A percentile compares a stretch with the other conserved stretches of the same genome.
Conservation (phyloP, 2,113 vertebrate species). For the Tauraco erythrolophus region DNA sequence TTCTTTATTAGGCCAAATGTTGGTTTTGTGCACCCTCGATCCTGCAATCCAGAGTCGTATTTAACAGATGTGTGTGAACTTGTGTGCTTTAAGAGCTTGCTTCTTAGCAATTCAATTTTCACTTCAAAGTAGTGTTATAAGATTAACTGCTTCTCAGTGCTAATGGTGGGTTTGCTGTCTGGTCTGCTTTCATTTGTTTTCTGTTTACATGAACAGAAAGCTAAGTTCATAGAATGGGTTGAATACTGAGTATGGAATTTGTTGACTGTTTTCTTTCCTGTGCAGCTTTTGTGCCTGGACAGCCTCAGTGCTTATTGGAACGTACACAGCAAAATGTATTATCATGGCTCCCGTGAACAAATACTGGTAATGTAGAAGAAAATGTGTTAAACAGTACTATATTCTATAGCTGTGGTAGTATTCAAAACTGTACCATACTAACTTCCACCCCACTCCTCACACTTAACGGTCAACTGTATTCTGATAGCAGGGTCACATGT, state of each 20-base stretch:
- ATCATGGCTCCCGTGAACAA: constrained; percentile 80
- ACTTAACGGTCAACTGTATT: neutral
- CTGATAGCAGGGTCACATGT: neutral
- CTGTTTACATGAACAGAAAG: neutral
- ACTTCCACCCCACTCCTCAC: neutral
- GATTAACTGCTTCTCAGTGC: neutral
- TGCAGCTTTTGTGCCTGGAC: constrained; percentile 88
- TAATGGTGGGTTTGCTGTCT: neutral
- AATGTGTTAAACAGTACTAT: neutral
- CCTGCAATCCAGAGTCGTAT: neutral
- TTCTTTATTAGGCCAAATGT: neutral
- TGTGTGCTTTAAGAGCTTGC: neutral
- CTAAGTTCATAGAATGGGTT: neutral
- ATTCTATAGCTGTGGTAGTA: neutral
- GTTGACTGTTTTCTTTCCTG: neutral
- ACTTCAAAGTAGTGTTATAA: neutral
- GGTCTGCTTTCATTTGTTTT: neutral
- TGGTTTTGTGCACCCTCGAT: neutral
- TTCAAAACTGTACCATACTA: neutral
- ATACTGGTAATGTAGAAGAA: constrained; percentile 85
- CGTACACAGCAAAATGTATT: constrained; percentile 84
- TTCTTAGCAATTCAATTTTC: neutral
- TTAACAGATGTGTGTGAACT: neutral
- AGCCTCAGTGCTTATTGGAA: constrained; percentile 95
- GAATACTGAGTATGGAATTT: neutral